These are phyloP conservation scores for Fabriciana adippe DNA, from an alignment of 2,888 invertebrate genomes.

Conservation along the genomic window DNA sequence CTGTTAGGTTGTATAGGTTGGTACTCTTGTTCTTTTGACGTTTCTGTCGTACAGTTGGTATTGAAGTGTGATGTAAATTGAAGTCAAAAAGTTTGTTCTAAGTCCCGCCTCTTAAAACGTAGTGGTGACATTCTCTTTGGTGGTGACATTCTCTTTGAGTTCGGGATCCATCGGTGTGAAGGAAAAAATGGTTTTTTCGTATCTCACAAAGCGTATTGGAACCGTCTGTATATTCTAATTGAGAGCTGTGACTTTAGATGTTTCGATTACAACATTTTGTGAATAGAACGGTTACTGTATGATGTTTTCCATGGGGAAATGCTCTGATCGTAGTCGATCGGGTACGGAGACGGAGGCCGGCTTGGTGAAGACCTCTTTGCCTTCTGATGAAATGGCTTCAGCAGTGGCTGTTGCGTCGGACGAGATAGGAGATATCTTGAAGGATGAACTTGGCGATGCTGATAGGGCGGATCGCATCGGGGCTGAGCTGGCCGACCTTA, in stretches of 20 bases:
- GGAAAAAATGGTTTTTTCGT: slow-evolving; percentile 78
- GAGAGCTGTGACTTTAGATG: slow-evolving; percentile 74
- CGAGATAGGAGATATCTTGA: slow-evolving; percentile 76
- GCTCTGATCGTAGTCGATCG: slow-evolving; percentile 66
- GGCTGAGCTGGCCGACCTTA: slow-evolving; percentile 71
- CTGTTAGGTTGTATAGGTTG: too few relatives aligned
- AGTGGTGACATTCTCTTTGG: too few relatives aligned
- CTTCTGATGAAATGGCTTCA: slow-evolving; percentile 69
- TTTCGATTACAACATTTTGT: slow-evolving; percentile 68
- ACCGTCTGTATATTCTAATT: slow-evolving; percentile 65
- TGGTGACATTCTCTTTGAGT: too few relatives aligned
- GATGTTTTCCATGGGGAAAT: slow-evolving; percentile 79
- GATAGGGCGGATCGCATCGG: slow-evolving; percentile 72
- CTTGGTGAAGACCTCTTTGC: slow-evolving; percentile 59
- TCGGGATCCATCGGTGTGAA: slow-evolving; percentile 70
- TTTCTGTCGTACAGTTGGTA: too few relatives aligned
- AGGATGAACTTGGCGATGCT: slow-evolving; percentile 73
- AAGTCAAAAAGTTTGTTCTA: too few relatives aligned
- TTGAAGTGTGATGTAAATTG: too few relatives aligned
- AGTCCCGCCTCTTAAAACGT: too few relatives aligned
- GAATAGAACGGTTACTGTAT: slow-evolving; percentile 71
- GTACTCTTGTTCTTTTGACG: too few relatives aligned
- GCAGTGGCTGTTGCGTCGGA: slow-evolving; percentile 74
- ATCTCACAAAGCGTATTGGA: slow-evolving; percentile 61
- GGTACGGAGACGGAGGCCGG: slow-evolving; percentile 65